Conservation (phyloP, 2,888 invertebrate genomes). For the Pachymerium ferrugineum region DNA sequence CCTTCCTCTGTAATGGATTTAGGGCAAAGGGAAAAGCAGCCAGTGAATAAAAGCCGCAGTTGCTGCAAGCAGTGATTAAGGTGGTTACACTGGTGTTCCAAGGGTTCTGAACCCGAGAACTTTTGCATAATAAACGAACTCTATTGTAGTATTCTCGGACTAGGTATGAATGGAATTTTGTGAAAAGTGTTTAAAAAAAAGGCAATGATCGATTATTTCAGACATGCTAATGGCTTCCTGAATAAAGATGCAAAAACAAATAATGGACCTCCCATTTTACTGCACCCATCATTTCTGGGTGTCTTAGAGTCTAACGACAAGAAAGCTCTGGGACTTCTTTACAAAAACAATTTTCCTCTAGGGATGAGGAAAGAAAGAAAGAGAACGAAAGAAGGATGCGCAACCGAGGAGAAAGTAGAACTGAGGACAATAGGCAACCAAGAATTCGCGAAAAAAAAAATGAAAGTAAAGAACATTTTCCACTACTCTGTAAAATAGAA, state of each 20-base stretch:
- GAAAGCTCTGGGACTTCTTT: background rate
- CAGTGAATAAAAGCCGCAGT: background rate
- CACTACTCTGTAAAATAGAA: background rate
- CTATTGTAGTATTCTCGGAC: too few relatives aligned
- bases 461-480: background rate
- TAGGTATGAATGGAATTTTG: background rate
- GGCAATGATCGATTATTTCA: background rate
- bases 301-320: background rate
- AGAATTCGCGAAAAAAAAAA: background rate
- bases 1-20: background rate
- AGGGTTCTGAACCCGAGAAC: background rate
- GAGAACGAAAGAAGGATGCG: background rate
- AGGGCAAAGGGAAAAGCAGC: background rate
- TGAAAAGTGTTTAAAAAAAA: background rate
- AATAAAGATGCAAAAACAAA: background rate
- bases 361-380: background rate
- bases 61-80: background rate
- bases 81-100: background rate
- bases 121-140: too few relatives aligned
- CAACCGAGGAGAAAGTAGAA: background rate
- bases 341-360: background rate
- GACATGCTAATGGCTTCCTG: background rate
- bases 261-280: background rate
- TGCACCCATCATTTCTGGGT: background rate
- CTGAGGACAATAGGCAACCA: background rate